Base-by-base conservation (phyloP, 2,888 invertebrate species). In the Ochropleura leucogaster region DNA sequence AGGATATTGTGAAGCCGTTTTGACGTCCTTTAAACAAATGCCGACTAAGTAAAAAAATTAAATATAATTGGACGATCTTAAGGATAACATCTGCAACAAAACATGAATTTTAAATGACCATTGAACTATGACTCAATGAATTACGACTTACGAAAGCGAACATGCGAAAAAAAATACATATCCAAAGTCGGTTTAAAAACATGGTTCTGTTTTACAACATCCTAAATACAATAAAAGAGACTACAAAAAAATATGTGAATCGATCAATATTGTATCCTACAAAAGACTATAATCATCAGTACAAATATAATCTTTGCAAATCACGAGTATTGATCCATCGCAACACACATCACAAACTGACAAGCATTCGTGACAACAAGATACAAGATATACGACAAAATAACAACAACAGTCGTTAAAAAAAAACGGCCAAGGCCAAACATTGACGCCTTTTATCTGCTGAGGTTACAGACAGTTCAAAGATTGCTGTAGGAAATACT, bases 391-490 rank as follows among this genome's bases (percentile, higher is more conserved):
- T 40, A 63, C 4, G n/a, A 0, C 63, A 59, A 76, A 69, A 30
- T 30, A 30, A 79, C 53, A 57, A 79, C 20, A 82, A 68, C 44
- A 53, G 10, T 18, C 30, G 16, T 49, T n/a, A n/a, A 65, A 81
- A 65, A 67, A 59, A 47, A 55, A 44, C 63, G 30, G 12, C 7
- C 42, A 75, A 75, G 75, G 82, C 64, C 68, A 69, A 68, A 69
- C 68, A 69, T 51, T 62, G 68, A 42, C 53, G 68, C 44, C 64
- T 60, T 53, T 68, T 81, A 75, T 79, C 77, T 68, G 20, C 30
- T 74, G 68, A 68, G 68, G 79, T 76, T 79, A 76, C 47, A 64
- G 49, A 65, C 68, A 59, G 81, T 81, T 81, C 75, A 68, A 53
- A 57, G 53, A 72, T 55, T 55, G 55, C 44, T 63, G 40, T n/a